These are phyloP conservation scores for Drosophila takahashii DNA, from an alignment of 1,140 invertebrate species.

Conservation along the genomic window DNA sequence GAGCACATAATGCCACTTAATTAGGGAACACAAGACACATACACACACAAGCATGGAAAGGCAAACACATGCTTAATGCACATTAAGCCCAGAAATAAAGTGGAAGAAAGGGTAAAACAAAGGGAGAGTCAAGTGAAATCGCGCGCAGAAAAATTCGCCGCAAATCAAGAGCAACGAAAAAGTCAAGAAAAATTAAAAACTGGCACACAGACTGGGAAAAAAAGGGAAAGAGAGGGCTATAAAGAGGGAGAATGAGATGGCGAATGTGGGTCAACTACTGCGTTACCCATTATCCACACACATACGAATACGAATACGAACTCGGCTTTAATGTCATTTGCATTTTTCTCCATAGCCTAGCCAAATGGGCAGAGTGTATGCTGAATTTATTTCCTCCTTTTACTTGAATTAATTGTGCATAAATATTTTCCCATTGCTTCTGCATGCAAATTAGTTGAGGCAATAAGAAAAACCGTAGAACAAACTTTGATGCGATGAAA, in stretches of 20 bases:
- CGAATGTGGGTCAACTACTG: conserved; percentile 75
- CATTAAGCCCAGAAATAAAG: conserved; percentile 31
- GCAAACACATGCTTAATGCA: conserved; percentile 51
- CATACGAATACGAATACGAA: conserved; percentile 7
- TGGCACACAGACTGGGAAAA: conserved; percentile 18
- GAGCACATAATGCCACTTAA: conserved; percentile 59
- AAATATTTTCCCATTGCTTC: conserved; percentile 73
- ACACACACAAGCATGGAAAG: conserved; percentile 21
- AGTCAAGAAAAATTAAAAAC: conserved; percentile 69
- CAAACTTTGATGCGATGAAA: conserved; percentile 25
- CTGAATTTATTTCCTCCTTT: conserved; percentile 69
- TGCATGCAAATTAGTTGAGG: conserved; percentile 67
- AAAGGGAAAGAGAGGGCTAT: neutral
- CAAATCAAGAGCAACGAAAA: conserved; percentile 74
- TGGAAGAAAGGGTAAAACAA: neutral
- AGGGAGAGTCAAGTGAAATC: conserved; percentile 13
- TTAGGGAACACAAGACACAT: conserved; percentile 26
- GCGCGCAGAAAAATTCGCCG: conserved; percentile 42
- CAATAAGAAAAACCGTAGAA: conserved; percentile 8
- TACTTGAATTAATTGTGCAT: conserved; percentile 80
- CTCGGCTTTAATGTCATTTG: conserved; percentile 64
- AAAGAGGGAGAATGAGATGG: conserved; percentile 7
- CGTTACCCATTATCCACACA: conserved; percentile 53
- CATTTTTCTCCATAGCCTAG: conserved; percentile 57
- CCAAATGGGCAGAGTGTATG: conserved; percentile 44